Evolutionary conservation across 2,113 vertebrate species (phyloP), one percentile per base, ranked within the genome.

Genomic region (Sorex araneus): DNA sequence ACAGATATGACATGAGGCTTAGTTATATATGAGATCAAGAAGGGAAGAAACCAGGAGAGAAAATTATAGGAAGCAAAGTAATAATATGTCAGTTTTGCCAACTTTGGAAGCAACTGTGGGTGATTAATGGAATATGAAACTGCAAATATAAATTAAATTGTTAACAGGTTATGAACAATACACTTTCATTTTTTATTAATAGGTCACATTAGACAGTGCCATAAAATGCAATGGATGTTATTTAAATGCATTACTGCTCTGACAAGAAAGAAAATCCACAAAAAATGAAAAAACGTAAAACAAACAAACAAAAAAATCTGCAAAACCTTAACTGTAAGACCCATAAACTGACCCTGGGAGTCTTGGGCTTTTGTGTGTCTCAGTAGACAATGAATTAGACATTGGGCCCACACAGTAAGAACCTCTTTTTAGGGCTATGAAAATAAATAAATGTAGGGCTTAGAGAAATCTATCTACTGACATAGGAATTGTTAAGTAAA

Each of bases 81-180:
- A 63, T 32, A 89, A 50, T 83, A 54, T 78, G 27, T 73, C 32
- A 34, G 16, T 78, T 89, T 89, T 66, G 4, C 34, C 30, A 86
- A 89, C 4, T 69, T 47, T 63, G 15, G 23, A 79, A 87, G 36
- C 34, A 85, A 54, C 13, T 63, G 16, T 89, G 70, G 9, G 34
- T 82, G 32, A 85, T 27, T 91, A 78, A 45, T 64, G 27, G 13
- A 74, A 88, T 28, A 69, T 32, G 6, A 85, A 66, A 19, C 1
- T 28, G 60, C 34, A 88, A 79, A 83, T n/a, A 57, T 82, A 81
- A 88, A 76, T n/a, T 43, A 81, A 88, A 76, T n/a, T 50, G 30
- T 10, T 63, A 69, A 57, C 32, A 83, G 40, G 86, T 43, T 77
- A 40, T n/a, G 3, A 73, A 70, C 3, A 73, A 25, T n/a, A 78